Base-by-base conservation (phyloP, 1,140 invertebrate species). In the Drosophila paulistorum region DNA sequence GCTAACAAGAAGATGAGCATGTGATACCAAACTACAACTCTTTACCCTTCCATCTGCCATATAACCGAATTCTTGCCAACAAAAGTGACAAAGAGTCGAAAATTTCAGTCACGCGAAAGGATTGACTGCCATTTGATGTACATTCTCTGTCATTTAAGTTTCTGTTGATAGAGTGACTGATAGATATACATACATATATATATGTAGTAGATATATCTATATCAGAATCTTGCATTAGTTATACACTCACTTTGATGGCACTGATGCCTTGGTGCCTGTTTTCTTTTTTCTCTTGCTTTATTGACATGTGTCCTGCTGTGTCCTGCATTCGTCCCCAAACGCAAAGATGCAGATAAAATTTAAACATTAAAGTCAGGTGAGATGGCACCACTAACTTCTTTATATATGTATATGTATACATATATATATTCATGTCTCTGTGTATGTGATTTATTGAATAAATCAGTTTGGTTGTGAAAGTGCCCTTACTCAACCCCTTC, bases 91-190 rank as follows among this genome's bases (percentile, higher is more conserved):
- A 86, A 87, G 83, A 87, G 83, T 79, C 83, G 76, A 87, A 77
- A 87, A 87, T 87, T 86, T 87, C 55, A 86, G 83, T 86, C 83
- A 87, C 83, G 83, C 83, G 83, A 86, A 87, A 78, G 83, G 83
- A 86, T 86, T 86, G 81, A 83, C 87, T 82, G 79, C 82, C 83
- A 81, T 82, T 86, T 86, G 83, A 86, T 82, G 83, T 87, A 86
- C 87, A 86, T 86, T 87, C 76, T 67, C 71, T 77, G 83, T 82
- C 83, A 87, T 87, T 86, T 86, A 83, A 87, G 83, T 87, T 86
- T 73, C 71, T 71, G 69, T 68, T 74, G 76, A 86, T 87, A 82
- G 73, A 79, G 68, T 67, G 68, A 77, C 51, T 68, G 65, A 81
- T 84, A 80, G 79, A 82, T 85, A 77, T 60, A 67, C 42, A 73